phyloP scores from a whole-genome alignment of 1,140 invertebrate genomes.

The Ceratina japonica region DNA sequence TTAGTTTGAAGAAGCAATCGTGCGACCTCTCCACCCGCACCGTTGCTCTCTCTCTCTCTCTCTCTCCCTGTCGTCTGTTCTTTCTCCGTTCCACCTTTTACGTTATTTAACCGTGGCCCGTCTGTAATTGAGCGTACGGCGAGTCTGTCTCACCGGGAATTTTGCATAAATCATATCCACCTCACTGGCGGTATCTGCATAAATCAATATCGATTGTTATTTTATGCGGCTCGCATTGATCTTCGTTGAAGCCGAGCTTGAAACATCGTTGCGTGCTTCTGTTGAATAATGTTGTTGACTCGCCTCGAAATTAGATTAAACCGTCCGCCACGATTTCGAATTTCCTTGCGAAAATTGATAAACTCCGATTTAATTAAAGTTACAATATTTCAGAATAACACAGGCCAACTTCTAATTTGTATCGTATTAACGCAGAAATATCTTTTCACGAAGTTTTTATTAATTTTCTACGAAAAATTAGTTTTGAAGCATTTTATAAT shows the following conservation, averaged over 20 bases:
- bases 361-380: too few species aligned
- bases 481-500: too few species aligned
- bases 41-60: background rate
- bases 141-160: conserved; percentile 17
- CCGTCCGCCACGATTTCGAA: too few species aligned
- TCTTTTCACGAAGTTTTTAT: too few species aligned
- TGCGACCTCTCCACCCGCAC: background rate
- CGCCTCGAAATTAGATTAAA: too few species aligned
- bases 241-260: background rate
- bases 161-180: background rate
- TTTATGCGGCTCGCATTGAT: background rate
- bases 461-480: too few species aligned
- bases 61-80: conserved; percentile 14
- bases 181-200: background rate
- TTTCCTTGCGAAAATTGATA: too few species aligned
- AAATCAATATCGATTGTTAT: conserved; percentile 21
- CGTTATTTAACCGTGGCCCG: conserved; percentile 10
- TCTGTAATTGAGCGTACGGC: conserved; percentile 22
- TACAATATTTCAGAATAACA: too few species aligned
- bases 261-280: background rate
- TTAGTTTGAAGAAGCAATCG: conserved; percentile 39
- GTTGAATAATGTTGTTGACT: background rate
- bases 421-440: too few species aligned
- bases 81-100: background rate
- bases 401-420: too few species aligned